Conservation (phyloP, 2,113 vertebrate species). For the Montifringilla adamsi region DNA sequence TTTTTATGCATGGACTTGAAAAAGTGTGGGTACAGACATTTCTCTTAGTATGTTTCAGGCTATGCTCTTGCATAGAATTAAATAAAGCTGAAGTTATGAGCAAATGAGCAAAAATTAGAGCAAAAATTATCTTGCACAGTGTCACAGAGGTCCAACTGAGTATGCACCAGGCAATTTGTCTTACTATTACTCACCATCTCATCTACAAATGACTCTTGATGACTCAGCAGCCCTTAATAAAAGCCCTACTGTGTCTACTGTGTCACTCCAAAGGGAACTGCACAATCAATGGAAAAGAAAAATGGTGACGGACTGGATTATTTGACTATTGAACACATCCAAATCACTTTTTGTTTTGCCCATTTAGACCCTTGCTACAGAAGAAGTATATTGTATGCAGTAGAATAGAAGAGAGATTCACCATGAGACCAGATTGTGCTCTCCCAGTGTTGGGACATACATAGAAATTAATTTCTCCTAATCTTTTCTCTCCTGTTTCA, state of each 20-base stretch:
- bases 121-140: neutral
- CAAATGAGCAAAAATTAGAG: neutral
- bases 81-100: neutral
- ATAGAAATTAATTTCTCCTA: neutral
- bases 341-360: neutral
- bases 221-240: neutral
- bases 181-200: neutral
- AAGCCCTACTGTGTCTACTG: neutral
- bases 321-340: neutral
- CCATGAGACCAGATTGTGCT: neutral
- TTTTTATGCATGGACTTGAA: neutral
- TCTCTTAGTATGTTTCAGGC: neutral
- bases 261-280: neutral
- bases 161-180: neutral
- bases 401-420: neutral
- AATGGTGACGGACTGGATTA: neutral
- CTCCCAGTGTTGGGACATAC: neutral
- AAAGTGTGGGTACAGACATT: neutral
- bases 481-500: neutral
- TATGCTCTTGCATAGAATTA: neutral
- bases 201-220: neutral
- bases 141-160: neutral
- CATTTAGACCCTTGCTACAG: neutral
- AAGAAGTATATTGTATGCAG: fast-evolving
- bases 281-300: neutral